Conservation (phyloP, 2,797 vertebrate species). For the Parambassis ranga region DNA sequence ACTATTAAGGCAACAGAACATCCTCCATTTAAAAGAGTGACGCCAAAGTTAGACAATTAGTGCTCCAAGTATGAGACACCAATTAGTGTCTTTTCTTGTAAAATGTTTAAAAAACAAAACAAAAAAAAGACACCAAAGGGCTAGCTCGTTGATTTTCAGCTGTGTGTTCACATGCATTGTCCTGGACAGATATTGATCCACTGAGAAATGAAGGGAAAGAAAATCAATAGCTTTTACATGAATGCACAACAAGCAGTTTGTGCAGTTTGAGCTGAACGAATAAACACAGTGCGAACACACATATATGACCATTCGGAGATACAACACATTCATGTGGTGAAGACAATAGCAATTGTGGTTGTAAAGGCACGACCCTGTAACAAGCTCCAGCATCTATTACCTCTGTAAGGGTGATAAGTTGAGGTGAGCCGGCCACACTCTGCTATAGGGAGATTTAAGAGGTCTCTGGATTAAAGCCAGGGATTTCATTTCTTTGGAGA, state of each 20-base stretch:
- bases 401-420: conserved; percentile 14
- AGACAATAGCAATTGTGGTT: not conserved
- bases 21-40: not conserved
- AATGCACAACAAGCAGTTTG: conserved; percentile 78
- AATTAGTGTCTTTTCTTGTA: conserved; percentile 40
- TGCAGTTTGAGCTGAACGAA: conserved; percentile 30
- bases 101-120: conserved; percentile 20
- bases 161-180: conserved; percentile 66
- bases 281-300: conserved; percentile 13
- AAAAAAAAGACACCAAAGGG: conserved; percentile 58
- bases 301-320: not conserved
- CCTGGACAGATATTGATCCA: conserved; percentile 72
- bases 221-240: conserved; percentile 82
- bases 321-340: not conserved
- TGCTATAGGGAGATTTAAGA: conserved; percentile 38
- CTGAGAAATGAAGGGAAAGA: conserved; percentile 56
- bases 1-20: not conserved
- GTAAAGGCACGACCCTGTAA: conserved; percentile 9
- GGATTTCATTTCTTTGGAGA: conserved; percentile 46
- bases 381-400: conserved; percentile 3
- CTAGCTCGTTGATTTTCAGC: conserved; percentile 62
- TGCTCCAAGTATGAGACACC: not conserved
- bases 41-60: not conserved
- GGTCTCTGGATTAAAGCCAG: conserved; percentile 47
- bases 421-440: conserved; percentile 8